A percentile compares a stretch with the other conserved stretches of the same genome.
These are phyloP conservation scores for Neotoxoptera formosana DNA, from an alignment of 1,140 invertebrate species.

Conservation along the genomic window DNA sequence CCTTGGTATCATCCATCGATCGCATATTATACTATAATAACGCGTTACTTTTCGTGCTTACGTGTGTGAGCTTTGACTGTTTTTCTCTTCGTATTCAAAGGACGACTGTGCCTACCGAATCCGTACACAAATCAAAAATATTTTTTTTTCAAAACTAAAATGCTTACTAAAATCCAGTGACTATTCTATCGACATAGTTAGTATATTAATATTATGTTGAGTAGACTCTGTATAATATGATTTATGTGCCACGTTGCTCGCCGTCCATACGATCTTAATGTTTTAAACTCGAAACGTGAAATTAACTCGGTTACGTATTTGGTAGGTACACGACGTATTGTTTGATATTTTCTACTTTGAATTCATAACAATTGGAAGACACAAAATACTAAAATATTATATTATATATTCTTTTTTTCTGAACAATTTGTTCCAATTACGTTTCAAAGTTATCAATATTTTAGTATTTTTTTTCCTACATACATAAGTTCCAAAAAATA, in stretches of 20 bases:
- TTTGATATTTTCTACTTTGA: background rate
- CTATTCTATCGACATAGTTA: too few species aligned
- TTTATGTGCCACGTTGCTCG: background rate
- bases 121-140: background rate
- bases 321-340: too few species aligned
- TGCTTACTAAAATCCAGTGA: too few species aligned
- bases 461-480: background rate
- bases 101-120: too few species aligned
- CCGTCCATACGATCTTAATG: background rate
- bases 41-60: too few species aligned
- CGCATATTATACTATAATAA: too few species aligned
- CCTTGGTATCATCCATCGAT: too few species aligned
- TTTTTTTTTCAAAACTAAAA: background rate
- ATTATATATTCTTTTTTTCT: background rate
- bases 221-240: background rate
- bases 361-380: background rate
- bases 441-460: background rate
- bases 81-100: too few species aligned
- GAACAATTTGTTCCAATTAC: background rate
- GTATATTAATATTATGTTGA: too few species aligned
- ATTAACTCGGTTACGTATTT: background rate
- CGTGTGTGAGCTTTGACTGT: too few species aligned
- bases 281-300: background rate
- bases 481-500: background rate
- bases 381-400: background rate